Base-by-base conservation (phyloP, 2,113 vertebrate genomes). In the Menura novaehollandiae region DNA sequence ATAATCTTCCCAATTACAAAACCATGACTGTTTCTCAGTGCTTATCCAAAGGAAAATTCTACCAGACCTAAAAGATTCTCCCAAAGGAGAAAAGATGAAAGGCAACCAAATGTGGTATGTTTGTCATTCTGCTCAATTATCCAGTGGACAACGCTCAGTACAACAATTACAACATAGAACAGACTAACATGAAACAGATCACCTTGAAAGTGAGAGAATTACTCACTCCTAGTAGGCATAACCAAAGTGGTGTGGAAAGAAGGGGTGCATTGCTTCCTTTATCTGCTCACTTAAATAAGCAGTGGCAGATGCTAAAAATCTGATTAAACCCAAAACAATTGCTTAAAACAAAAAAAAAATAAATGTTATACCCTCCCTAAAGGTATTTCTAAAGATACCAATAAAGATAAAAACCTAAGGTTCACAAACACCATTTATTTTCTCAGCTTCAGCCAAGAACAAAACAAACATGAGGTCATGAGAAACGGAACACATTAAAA, bases 361-460 rank as follows among this genome's bases (percentile, higher is more conserved):
- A 69, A 91, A 87, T 43, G 6, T 56, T 79, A 85, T 15, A 46
- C 15, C 52, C 19, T 77, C 52, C 68, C 58, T 88, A 28, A 83
- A 88, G 58, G 43, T 56, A 60, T 27, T 22, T 91, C 67, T 60
- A 35, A 86, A 89, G 55, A 85, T 67, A 86, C 2, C 37, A 81
- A 41, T 72, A 76, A 56, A 90, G 55, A 59, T 32, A 71, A 92
- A 92, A 91, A n/a, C 4, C 41, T 47, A 56, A 62, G 24, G 63
- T 86, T 86, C 71, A 71, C 33, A 96, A 77, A 88, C 21, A 43
- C 7, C 30, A 76, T 91, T 95, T 91, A 14, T 83, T 88, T 95
- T 59, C 85, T 66, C 26, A 85, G 59, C 35, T 63, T 88, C 41
- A 93, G 51, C 10, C 5, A 37, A 64, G 27, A 81, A 23, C 53